phyloP scores from a whole-genome alignment of 2,888 invertebrate species.

The Ephialtes manifestator region DNA sequence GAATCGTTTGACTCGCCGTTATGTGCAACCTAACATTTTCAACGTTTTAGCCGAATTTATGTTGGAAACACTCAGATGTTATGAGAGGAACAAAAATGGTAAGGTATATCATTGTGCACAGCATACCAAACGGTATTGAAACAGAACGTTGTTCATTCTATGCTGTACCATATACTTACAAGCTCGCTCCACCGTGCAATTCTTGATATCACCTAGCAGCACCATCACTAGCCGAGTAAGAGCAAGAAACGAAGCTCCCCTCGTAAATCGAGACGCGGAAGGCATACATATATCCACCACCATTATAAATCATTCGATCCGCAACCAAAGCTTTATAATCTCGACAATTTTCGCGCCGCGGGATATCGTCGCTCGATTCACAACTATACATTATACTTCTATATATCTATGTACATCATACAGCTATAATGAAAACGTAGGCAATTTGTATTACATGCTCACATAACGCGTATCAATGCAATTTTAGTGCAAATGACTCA shows the following conservation, averaged over 20 bases:
- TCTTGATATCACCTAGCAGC: constrained; percentile 26
- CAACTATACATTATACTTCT: constrained; percentile 22
- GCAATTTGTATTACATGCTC: constrained; percentile 40
- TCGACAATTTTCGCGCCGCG: constrained; percentile 60
- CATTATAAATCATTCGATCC: constrained; percentile 58
- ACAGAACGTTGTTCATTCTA: constrained; percentile 59
- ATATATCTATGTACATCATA: not conserved
- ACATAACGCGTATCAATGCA: constrained; percentile 13
- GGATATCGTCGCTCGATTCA: constrained; percentile 46
- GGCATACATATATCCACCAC: constrained; percentile 28
- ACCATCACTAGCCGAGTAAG: not conserved
- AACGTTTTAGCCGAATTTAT: constrained; percentile 20
- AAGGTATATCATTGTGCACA: constrained; percentile 47
- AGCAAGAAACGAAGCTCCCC: constrained; percentile 24
- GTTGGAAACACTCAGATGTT: not conserved
- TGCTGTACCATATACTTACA: constrained; percentile 45
- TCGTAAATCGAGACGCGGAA: constrained; percentile 54
- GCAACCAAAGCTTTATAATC: constrained; percentile 39
- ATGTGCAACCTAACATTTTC: not conserved
- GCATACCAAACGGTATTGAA: constrained; percentile 41
- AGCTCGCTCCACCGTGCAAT: constrained; percentile 52
- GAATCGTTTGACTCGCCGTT: not conserved
- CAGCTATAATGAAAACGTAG: constrained; percentile 2
- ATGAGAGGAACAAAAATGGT: constrained; percentile 13
- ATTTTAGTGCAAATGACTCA: not conserved